Evolutionary conservation across 2,113 vertebrate genomes (phyloP), one percentile per base, ranked within the genome.

Genomic region (Sapajus apella): DNA sequence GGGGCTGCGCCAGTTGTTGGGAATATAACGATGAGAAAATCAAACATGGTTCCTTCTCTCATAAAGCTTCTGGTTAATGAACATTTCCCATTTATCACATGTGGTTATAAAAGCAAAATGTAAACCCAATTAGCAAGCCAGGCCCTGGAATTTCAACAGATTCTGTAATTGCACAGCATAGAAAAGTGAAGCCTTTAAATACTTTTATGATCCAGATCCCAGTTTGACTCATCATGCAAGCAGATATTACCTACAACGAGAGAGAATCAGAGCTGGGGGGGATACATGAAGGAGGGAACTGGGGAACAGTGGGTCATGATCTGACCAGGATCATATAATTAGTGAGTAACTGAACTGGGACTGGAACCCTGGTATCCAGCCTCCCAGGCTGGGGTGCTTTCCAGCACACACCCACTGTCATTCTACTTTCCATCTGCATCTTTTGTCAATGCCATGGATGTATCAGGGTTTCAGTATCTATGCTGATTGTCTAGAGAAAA

Each of bases 51-150:
- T 52, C n/a, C 70, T 95, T 16, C 23, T 89, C 56, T 87, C 76
- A 58, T 16, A 85, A 83, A 83, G 7, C 72, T 85, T 68, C 80
- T 86, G 58, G 27, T 61, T 88, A 84, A 79, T 52, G n/a, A 94
- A 75, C 10, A 64, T 61, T 92, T 88, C 21, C 58, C n/a, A 50
- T 43, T 83, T 89, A 79, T 86, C 73, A 55, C 43, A 43, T 25
- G 8, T 45, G 58, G 77, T 83, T 91, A 87, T 70, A 89, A 90
- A 94, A 84, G 64, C 32, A 93, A 95, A 95, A 94, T 50, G 21
- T 40, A 97, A 96, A 91, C 30, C 43, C 85, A 91, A 73, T 94
- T 90, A 88, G 52, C 14, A 76, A 94, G 40, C 6, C 66, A 86
- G 92, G 30, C 43, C 66, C 55, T 93, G 75, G 23, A 76, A 95